Evolutionary conservation across 2,113 vertebrate species (phyloP), one percentile per base, ranked within the genome.

Genomic region (Tinamus guttatus): DNA sequence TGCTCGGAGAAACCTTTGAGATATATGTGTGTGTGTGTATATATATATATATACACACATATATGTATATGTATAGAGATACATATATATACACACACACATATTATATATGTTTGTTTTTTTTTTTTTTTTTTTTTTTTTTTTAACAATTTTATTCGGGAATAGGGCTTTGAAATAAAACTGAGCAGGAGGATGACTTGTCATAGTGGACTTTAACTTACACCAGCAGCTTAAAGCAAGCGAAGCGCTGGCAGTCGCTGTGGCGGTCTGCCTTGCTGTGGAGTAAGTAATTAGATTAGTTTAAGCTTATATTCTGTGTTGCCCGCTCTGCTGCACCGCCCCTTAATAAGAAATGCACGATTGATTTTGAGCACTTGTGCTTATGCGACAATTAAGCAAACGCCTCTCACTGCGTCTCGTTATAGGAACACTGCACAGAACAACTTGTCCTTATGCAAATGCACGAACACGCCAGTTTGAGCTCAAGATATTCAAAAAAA

Each of bases 391-490:
- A 90, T 93, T 41, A 88, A 95, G 90, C 49, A 82, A 81, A 88
- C 2, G 77, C 94, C 90, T 94, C 94, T 93, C 88, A 73, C 83
- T 86, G 76, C 54, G 73, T 71, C 92, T 93, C 7, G 8, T 89
- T 93, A 59, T 45, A 91, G 93, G 94, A 94, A 54, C 88, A 64
- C 65, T 0, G 9, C 36, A 43, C 69, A 38, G 94, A 96, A 96
- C 95, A 95, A 80, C 63, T 89, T 94, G 96, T 95, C 90, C 94
- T 93, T 80, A 77, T 94, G 95, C 90, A 92, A 90, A 94, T 95
- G 86, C 41, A 77, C 27, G 91, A 95, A 90, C 92, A 89, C 51
- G 77, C 52, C 69, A 90, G 81, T 92, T 89, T 59, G 68, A 94
- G 88, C 92, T 93, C 83, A 84, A 62, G 13, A 90, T 70, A 63